Percentiles rank a stretch among this genome's conserved stretches.
These are phyloP conservation scores for Doris montereyensis DNA, from an alignment of 2,888 invertebrate species.

Conservation along the genomic window DNA sequence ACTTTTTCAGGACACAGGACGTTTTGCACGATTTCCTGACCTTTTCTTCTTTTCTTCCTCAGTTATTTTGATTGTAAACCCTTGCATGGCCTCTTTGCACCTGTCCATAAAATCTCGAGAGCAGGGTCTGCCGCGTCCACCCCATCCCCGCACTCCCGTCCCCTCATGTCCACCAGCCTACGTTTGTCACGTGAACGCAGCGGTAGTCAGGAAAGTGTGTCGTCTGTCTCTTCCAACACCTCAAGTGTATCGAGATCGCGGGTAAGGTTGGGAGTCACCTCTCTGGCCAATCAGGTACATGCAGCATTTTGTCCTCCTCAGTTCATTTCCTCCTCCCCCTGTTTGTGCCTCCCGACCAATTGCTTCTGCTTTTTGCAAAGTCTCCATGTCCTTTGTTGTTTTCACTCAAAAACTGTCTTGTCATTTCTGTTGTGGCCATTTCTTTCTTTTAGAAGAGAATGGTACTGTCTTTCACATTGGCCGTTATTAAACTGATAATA, in stretches of 20 bases:
- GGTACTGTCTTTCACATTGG: too few species aligned
- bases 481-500: too few species aligned
- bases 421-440: too few species aligned
- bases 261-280: constrained; percentile 85
- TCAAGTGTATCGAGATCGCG: constrained; percentile 75
- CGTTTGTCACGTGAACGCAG: constrained; percentile 64
- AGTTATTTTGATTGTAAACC: constrained; percentile 94
- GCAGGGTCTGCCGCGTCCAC: constrained; percentile 46
- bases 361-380: too few species aligned
- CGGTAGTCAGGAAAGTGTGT: constrained; percentile 86
- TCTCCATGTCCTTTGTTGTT: too few species aligned
- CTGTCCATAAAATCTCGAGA: constrained; percentile 84
- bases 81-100: constrained; percentile 94
- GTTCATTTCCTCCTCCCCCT: too few species aligned
- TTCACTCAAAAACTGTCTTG: too few species aligned
- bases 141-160: constrained; percentile 53
- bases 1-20: background rate
- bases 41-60: constrained; percentile 34
- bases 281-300: constrained; percentile 74
- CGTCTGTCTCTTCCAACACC: constrained; percentile 82
- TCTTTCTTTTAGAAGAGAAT: too few species aligned
- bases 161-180: constrained; percentile 56
- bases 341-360: too few species aligned
- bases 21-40: background rate
- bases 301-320: constrained; percentile 62